phyloP scores from a whole-genome alignment of 1,140 invertebrate species.

The Portunus trituberculatus region DNA sequence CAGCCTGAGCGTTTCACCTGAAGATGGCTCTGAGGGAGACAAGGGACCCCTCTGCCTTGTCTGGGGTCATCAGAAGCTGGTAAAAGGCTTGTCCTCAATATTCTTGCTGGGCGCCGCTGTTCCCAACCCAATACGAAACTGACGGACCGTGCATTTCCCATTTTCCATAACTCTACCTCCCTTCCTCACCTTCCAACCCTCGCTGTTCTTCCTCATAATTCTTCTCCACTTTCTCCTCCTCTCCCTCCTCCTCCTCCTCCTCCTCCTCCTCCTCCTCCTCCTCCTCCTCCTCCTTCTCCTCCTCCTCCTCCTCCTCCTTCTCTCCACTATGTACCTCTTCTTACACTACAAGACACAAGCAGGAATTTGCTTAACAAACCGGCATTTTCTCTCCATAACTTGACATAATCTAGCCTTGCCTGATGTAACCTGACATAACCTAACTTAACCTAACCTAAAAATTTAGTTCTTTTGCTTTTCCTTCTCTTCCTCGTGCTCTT shows the following conservation, averaged over 20 bases:
- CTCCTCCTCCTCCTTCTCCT: too few species aligned
- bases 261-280: too few species aligned
- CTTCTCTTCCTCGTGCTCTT: too few species aligned
- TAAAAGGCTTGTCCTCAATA: slow-evolving; percentile 59
- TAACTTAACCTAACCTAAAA: too few species aligned
- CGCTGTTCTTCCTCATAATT: not conserved
- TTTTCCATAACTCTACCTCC: slow-evolving; percentile 63
- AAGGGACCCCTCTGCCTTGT: not conserved
- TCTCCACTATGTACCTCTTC: not conserved
- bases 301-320: too few species aligned
- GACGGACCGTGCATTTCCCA: slow-evolving; percentile 59
- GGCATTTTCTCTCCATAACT: too few species aligned
- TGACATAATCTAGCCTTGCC: too few species aligned
- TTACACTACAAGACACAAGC: too few species aligned
- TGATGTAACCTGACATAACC: too few species aligned
- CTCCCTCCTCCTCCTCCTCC: not conserved
- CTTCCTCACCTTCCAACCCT: not conserved
- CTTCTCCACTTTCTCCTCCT: not conserved
- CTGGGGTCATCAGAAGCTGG: not conserved
- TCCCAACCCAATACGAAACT: slow-evolving; percentile 56
- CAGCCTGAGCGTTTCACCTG: not conserved
- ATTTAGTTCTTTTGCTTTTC: too few species aligned
- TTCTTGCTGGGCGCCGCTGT: slow-evolving; percentile 33
- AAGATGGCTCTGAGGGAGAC: not conserved
- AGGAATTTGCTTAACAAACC: too few species aligned